Evolutionary conservation across 2,888 invertebrate species (phyloP).

Genomic region (Drosophila leonis): DNA sequence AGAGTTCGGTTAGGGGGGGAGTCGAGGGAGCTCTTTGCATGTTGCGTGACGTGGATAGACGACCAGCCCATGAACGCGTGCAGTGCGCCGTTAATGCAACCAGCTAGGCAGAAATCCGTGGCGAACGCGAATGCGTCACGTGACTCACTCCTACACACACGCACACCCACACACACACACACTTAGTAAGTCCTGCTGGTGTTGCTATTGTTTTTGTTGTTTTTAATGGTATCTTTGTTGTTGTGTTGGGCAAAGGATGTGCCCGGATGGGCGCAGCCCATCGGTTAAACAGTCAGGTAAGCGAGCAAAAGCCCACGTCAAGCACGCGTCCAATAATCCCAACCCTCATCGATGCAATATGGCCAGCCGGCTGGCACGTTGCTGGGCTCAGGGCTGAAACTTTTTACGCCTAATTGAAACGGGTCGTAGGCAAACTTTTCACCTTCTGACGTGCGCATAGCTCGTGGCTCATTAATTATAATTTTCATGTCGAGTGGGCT

Average conservation of each 20-base stretch:
- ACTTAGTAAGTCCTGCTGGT: constrained; percentile 43
- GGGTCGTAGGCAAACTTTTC: constrained; percentile 62
- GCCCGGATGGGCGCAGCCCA: constrained; percentile 73
- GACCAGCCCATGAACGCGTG: constrained; percentile 52
- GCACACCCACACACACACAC: constrained; percentile 13
- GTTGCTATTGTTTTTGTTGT: constrained; percentile 34
- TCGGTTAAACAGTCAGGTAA: constrained; percentile 33
- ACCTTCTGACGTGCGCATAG: constrained; percentile 67
- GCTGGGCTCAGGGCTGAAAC: constrained; percentile 51
- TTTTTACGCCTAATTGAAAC: constrained; percentile 78
- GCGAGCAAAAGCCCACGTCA: constrained; percentile 42
- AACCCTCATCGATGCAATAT: constrained; percentile 60
- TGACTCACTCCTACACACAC: constrained; percentile 65
- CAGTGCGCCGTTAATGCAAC: constrained; percentile 64
- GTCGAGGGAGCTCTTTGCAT: constrained; percentile 35
- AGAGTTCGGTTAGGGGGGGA: too few species aligned
- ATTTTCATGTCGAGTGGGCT: constrained; percentile 62
- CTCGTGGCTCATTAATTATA: constrained; percentile 78
- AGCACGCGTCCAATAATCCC: constrained; percentile 59
- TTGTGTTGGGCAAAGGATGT: constrained; percentile 71
- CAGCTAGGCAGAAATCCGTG: constrained; percentile 54
- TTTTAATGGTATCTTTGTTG: constrained; percentile 45
- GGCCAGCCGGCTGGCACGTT: constrained; percentile 22
- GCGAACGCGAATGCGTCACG: constrained; percentile 73
- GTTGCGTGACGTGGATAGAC: constrained; percentile 66